Conservation (phyloP, 2,797 vertebrate genomes). For the Hyperoplus immaculatus region DNA sequence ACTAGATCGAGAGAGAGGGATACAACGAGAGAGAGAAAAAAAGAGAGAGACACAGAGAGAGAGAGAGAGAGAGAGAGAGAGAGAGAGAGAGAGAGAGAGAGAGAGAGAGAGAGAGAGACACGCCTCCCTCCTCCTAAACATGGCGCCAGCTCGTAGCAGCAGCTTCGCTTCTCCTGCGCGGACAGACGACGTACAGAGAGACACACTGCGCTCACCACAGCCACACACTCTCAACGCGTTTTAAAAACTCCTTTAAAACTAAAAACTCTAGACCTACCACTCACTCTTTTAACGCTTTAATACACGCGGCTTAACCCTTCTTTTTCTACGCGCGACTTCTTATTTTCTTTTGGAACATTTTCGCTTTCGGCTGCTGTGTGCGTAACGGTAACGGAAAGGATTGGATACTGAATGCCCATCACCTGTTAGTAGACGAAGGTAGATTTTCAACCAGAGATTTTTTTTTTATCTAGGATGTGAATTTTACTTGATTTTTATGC, state of each 20-base stretch:
- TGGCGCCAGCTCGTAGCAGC: conserved; percentile 66
- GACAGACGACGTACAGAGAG: conserved; percentile 60
- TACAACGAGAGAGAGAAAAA: too few relatives aligned
- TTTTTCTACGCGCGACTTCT: not conserved
- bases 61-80: too few relatives aligned
- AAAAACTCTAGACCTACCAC: not conserved
- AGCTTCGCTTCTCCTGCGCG: conserved; percentile 54
- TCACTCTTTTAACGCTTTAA: too few relatives aligned
- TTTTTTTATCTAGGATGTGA: conserved; percentile 58
- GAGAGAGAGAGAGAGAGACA: not conserved
- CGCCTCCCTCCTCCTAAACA: conserved; percentile 67
- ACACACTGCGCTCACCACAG: conserved; percentile 46
- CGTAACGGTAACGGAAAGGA: conserved; percentile 43
- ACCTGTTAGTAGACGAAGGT: conserved; percentile 60
- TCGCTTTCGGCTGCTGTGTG: conserved; percentile 50
- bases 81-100: too few relatives aligned
- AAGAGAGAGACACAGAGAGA: too few relatives aligned
- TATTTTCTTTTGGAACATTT: conserved; percentile 42
- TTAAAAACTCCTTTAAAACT: not conserved
- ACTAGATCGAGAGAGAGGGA: too few relatives aligned
- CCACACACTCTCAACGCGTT: not conserved
- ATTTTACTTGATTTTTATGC: conserved; percentile 39
- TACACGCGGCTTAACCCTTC: not conserved
- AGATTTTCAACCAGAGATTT: conserved; percentile 37
- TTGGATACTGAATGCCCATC: conserved; percentile 41